Base-by-base conservation (phyloP, 2,888 invertebrate species). In the Drosophila quinaria region DNA sequence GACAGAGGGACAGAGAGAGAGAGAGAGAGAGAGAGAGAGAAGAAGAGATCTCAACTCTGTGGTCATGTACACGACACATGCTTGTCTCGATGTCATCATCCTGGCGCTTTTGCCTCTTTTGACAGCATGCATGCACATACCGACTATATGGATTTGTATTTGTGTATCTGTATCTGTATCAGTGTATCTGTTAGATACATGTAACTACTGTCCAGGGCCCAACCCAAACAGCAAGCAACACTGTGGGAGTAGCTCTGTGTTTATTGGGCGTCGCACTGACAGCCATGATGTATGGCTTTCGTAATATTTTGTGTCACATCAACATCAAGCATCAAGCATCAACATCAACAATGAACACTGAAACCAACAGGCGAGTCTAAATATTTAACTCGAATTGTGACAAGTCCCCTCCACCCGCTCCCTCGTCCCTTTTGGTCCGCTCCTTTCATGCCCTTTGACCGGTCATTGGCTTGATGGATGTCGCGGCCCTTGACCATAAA, bases 241-340 rank as follows among this genome's bases (percentile, higher is more conserved):
- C 19, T 11, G 47, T 17, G 31, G 25, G 47, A 2, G 15, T 8
- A n/a, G 25, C 10, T 29, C 10, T 29, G 11, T 42, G 44, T 25
- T 44, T 44, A 44, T 44, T 44, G 47, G 31, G 29, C 29, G 25
- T 47, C 15, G 31, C 15, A 11, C 58, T 81, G 83, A 84, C 86
- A 87, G 80, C 42, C 80, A 59, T 84, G 83, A 84, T 84, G 82
- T 82, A 84, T 84, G 83, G 80, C 70, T 77, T 82, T 73, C 77
- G 86, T 85, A 87, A 84, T 88, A 88, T 88, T 84, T 84, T 73
- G 66, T 85, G 83, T 82, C 83, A 87, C 81, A 82, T 84, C 81
- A 81, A 85, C 78, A 81, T 73, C 56, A 70, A n/a, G 44, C 50
- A 69, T 69, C 68, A 46, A 9, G 25, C 25, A 25, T 25, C 29